Conservation (phyloP, 2,888 invertebrate genomes). For the Drosophila aldrichi region DNA sequence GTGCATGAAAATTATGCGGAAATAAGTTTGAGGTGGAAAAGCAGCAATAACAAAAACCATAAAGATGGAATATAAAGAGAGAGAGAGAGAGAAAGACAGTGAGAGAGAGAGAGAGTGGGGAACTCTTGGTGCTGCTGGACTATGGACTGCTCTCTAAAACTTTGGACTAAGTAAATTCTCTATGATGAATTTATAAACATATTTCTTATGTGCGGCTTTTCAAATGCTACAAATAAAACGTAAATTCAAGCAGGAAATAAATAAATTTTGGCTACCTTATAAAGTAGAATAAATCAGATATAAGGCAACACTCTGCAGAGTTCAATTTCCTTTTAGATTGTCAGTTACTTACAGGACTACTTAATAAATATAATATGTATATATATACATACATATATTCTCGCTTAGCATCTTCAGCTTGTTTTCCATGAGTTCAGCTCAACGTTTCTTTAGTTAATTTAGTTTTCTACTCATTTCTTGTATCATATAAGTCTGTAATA, state of each 20-base stretch:
- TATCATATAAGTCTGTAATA: neutral
- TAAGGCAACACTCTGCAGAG: neutral
- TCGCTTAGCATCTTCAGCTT: neutral
- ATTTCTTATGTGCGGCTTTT: neutral
- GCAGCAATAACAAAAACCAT: constrained; percentile 18
- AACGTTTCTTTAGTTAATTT: neutral
- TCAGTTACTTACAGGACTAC: neutral
- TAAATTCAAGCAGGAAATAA: neutral
- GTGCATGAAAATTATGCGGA: constrained; percentile 57
- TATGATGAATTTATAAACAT: neutral
- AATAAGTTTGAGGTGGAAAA: constrained; percentile 33
- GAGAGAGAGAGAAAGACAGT: no score
- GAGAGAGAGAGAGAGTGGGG: neutral
- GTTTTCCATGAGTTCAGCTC: neutral
- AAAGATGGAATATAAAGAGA: neutral
- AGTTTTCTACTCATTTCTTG: neutral
- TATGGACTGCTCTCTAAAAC: neutral
- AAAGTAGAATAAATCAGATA: neutral
- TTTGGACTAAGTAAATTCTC: neutral
- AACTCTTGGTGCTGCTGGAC: neutral
- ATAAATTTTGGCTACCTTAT: neutral
- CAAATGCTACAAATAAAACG: neutral
- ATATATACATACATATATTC: neutral
- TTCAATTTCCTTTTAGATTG: neutral
- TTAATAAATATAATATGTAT: no score